phyloP scores from a whole-genome alignment of 2,797 vertebrate genomes.

The Geotrypetes seraphini region DNA sequence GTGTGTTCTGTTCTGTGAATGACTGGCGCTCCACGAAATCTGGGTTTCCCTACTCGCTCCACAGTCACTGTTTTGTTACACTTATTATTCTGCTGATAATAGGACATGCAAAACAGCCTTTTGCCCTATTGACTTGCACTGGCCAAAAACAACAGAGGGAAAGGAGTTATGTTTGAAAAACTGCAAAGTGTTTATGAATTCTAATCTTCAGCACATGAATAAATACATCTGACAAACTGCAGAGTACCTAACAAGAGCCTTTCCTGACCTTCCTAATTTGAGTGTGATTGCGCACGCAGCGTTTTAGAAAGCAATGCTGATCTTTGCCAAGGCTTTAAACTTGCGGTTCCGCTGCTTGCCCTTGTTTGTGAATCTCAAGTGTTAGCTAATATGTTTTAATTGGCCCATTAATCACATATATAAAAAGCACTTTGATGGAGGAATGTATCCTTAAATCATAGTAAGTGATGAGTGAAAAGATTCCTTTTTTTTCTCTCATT shows the following conservation, averaged over 20 bases:
- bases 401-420: slow-evolving; percentile 56
- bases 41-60: not conserved
- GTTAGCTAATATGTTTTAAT: slow-evolving; percentile 54
- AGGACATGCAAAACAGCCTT: slow-evolving; percentile 26
- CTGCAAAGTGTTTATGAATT: slow-evolving; percentile 66
- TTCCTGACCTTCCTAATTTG: slow-evolving; percentile 60
- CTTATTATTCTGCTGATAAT: slow-evolving; percentile 36
- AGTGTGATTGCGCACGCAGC: slow-evolving; percentile 52
- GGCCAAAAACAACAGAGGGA: slow-evolving; percentile 60
- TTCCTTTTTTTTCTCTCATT: not conserved
- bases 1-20: slow-evolving; percentile 8
- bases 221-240: slow-evolving; percentile 71
- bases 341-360: slow-evolving; percentile 7
- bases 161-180: slow-evolving; percentile 48
- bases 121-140: slow-evolving; percentile 32
- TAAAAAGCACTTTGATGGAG: slow-evolving; percentile 27
- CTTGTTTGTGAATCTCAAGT: slow-evolving; percentile 30
- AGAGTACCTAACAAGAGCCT: slow-evolving; percentile 48
- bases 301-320: slow-evolving; percentile 37
- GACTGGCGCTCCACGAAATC: slow-evolving; percentile 1
- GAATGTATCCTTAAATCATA: slow-evolving; percentile 37
- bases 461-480: slow-evolving; percentile 26
- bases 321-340: slow-evolving; percentile 27
- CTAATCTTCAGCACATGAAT: slow-evolving; percentile 69
- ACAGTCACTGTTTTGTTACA: slow-evolving; percentile 11